Evolutionary conservation across 1,140 invertebrate genomes (phyloP).

Genomic region (Aphaenogaster rudis): DNA sequence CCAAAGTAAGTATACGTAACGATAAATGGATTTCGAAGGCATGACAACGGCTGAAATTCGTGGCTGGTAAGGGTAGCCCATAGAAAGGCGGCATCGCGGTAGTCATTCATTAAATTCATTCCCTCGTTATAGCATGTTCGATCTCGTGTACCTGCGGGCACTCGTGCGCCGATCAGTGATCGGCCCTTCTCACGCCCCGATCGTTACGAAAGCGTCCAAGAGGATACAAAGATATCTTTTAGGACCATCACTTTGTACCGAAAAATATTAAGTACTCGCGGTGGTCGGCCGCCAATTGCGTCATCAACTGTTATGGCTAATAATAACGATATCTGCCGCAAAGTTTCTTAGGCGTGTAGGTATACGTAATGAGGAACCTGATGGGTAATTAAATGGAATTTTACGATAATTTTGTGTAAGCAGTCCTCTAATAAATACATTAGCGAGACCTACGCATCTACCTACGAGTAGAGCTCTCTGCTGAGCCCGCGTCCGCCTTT

Average conservation of each 20-base stretch:
- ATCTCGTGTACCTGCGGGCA: slow-evolving; percentile 25
- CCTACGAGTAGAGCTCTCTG: slow-evolving; percentile 1
- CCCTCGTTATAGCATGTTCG: slow-evolving; percentile 27
- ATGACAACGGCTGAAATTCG: slow-evolving; percentile 26
- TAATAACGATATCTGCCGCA: slow-evolving; percentile 29
- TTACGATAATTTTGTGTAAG: slow-evolving; percentile 69
- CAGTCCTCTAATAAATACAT: slow-evolving; percentile 67
- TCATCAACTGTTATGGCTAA: slow-evolving; percentile 59
- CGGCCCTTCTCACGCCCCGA: slow-evolving; percentile 66
- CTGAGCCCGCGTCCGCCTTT: neutral
- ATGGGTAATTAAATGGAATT: slow-evolving; percentile 69
- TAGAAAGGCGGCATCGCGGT: slow-evolving; percentile 55
- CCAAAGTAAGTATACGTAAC: slow-evolving; percentile 8
- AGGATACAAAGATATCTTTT: slow-evolving; percentile 51
- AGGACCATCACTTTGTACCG: slow-evolving; percentile 62
- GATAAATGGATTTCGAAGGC: slow-evolving; percentile 19
- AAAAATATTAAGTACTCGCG: slow-evolving; percentile 66
- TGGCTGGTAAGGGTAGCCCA: slow-evolving; percentile 21
- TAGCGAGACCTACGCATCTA: slow-evolving; percentile 21
- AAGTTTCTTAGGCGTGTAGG: neutral
- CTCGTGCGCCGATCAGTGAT: slow-evolving; percentile 49
- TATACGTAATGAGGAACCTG: slow-evolving; percentile 26
- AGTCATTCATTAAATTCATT: slow-evolving; percentile 57
- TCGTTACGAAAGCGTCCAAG: slow-evolving; percentile 66
- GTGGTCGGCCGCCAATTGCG: slow-evolving; percentile 49